A percentile compares a stretch with the other conserved stretches of the same genome.
Evolutionary conservation across 2,888 invertebrate genomes (phyloP).

Genomic region (Agrotis exclamationis): DNA sequence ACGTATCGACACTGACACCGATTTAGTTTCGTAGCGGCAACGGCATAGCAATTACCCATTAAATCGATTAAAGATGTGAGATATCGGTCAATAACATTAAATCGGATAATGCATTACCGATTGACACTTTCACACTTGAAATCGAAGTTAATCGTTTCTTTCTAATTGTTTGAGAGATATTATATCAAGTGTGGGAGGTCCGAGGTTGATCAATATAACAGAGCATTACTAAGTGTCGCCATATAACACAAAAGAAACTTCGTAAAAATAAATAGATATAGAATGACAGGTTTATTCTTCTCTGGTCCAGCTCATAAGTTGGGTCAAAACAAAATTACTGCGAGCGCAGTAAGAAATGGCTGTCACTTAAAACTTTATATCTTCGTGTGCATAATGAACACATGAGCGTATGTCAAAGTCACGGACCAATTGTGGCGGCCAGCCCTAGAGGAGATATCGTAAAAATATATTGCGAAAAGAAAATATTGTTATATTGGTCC

Average conservation of each 20-base stretch:
- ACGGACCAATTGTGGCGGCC: slow-evolving; percentile 77
- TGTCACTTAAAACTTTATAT: slow-evolving; percentile 83
- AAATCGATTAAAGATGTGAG: slow-evolving; percentile 78
- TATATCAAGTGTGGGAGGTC: slow-evolving; percentile 64
- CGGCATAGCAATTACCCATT: slow-evolving; percentile 78
- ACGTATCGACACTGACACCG: slow-evolving; percentile 75
- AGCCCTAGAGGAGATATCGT: slow-evolving; percentile 77
- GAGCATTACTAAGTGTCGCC: slow-evolving; percentile 53
- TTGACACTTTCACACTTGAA: slow-evolving; percentile 73
- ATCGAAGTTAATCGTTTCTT: slow-evolving; percentile 65
- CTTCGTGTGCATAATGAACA: slow-evolving; percentile 80
- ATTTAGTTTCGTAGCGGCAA: slow-evolving; percentile 75
- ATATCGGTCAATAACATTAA: slow-evolving; percentile 80
- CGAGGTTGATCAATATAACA: slow-evolving; percentile 44
- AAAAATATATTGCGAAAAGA: slow-evolving; percentile 81
- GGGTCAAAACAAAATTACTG: slow-evolving; percentile 72
- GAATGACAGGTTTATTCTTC: slow-evolving; percentile 72
- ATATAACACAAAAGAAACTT: slow-evolving; percentile 43
- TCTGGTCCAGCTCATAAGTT: slow-evolving; percentile 71
- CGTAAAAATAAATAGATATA: slow-evolving; percentile 64
- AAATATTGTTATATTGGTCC: slow-evolving; percentile 81
- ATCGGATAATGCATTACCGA: slow-evolving; percentile 77
- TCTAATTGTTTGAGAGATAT: slow-evolving; percentile 64
- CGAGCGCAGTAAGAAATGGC: slow-evolving; percentile 71
- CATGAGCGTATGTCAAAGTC: slow-evolving; percentile 77